phyloP scores from a whole-genome alignment of 2,797 vertebrate genomes.

The Rhyacichthys aspro region DNA sequence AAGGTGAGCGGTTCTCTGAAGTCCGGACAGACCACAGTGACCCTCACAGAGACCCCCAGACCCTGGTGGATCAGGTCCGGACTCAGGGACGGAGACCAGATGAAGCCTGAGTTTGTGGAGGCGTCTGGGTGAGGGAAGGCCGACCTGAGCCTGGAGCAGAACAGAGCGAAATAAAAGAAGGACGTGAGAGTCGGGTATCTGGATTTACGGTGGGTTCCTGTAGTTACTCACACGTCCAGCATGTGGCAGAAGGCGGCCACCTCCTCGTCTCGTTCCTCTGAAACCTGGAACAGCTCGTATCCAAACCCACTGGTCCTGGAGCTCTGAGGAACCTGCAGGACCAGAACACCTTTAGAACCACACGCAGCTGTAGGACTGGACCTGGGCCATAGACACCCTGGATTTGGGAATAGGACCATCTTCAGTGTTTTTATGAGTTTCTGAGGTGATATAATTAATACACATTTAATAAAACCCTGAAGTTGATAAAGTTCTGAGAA shows the following conservation, averaged over 20 bases:
- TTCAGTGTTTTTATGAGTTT: no score
- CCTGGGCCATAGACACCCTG: no score
- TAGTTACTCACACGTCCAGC: slow-evolving; percentile 92
- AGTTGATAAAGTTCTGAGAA: no score
- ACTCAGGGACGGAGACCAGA: slow-evolving; percentile 86
- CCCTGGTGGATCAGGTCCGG: slow-evolving; percentile 87
- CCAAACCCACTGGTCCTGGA: slow-evolving; percentile 75
- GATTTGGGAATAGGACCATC: no score
- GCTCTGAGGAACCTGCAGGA: slow-evolving; percentile 75
- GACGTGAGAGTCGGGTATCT: no score
- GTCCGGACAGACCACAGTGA: slow-evolving; percentile 86
- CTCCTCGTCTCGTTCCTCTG: slow-evolving; percentile 94
- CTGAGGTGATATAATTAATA: no score
- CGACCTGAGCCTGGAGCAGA: slow-evolving; percentile 81
- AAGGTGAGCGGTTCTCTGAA: slow-evolving; percentile 91
- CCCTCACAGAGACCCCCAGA: slow-evolving; percentile 87
- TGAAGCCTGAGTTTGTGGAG: slow-evolving; percentile 82
- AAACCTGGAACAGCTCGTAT: slow-evolving; percentile 94
- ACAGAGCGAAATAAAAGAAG: no score
- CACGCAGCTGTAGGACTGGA: no score
- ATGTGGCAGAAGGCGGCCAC: slow-evolving; percentile 97
- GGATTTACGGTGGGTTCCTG: no score
- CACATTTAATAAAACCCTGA: no score
- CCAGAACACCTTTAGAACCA: neutral
- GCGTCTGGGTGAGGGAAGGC: slow-evolving; percentile 77